Evolutionary conservation across 64 coral and sea anemone species (phyloP).

Genomic region (Montipora cactus): DNA sequence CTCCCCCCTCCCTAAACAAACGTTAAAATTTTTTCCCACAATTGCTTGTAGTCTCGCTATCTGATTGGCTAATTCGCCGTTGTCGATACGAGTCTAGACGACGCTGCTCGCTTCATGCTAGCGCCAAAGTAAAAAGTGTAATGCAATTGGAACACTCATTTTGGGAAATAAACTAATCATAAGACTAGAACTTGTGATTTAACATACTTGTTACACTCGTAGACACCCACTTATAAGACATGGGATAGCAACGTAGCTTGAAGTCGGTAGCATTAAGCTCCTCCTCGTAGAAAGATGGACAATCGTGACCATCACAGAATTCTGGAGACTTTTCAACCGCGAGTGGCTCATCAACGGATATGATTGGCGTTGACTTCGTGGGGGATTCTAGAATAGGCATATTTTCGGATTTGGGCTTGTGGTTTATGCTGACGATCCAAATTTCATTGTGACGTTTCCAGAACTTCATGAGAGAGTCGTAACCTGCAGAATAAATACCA

Average conservation of each 20-base stretch:
- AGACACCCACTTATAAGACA: conserved; percentile 74
- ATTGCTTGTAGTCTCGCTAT: too few species aligned
- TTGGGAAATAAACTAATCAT: too few species aligned
- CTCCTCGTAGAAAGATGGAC: conserved; percentile 13
- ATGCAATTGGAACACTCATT: too few species aligned
- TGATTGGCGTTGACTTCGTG: background rate
- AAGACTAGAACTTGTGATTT: background rate
- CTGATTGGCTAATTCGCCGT: too few species aligned
- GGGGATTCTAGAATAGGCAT: background rate
- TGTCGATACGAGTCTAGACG: too few species aligned
- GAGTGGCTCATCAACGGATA: background rate
- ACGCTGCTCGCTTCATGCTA: too few species aligned
- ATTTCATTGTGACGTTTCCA: conserved; percentile 89
- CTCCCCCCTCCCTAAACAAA: too few species aligned
- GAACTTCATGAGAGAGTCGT: conserved; percentile 63
- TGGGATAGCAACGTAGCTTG: conserved; percentile 57
- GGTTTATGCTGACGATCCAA: conserved; percentile 82
- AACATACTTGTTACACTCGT: conserved; percentile 65
- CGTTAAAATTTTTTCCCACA: too few species aligned
- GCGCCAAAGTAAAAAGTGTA: too few species aligned
- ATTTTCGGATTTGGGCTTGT: background rate
- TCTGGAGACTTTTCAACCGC: background rate
- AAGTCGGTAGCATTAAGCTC: conserved; percentile 30
- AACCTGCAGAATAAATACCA: conserved; percentile 69
- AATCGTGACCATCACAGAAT: background rate